These are phyloP conservation scores for Cyphotilapia sp. DNA, from an alignment of 2,113 vertebrate species.

Conservation along the genomic window DNA sequence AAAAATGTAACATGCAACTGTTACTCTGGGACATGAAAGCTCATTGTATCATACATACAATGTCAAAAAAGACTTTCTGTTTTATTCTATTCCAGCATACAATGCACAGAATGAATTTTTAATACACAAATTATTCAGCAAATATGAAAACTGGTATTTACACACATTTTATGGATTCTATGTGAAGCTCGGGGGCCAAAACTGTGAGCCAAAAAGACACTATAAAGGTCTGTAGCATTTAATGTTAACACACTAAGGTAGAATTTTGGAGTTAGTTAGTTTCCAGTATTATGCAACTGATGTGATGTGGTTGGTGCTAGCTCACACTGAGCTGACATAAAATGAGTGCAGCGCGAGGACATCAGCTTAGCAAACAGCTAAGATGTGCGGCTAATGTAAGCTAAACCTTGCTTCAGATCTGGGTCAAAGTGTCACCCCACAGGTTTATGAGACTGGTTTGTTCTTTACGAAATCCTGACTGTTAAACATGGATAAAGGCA, in stretches of 20 bases:
- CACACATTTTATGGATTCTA: background rate
- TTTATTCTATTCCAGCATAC: background rate
- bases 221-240: background rate
- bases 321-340: background rate
- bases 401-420: background rate
- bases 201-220: background rate
- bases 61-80: background rate
- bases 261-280: background rate
- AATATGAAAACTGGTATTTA: background rate
- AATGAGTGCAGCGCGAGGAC: background rate
- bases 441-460: background rate
- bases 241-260: background rate
- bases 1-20: background rate
- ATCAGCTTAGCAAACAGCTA: background rate
- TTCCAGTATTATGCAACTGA: background rate
- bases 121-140: background rate
- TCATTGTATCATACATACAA: background rate
- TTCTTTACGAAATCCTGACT: background rate
- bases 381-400: fast-evolving
- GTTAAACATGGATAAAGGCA: fast-evolving
- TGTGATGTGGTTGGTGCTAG: background rate
- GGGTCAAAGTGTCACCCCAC: background rate
- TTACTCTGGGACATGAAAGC: fast-evolving
- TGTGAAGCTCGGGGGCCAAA: background rate
- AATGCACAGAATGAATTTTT: background rate